Base-by-base conservation (phyloP, 92 coral and sea anemone species). In the Paramuricea clavata region DNA sequence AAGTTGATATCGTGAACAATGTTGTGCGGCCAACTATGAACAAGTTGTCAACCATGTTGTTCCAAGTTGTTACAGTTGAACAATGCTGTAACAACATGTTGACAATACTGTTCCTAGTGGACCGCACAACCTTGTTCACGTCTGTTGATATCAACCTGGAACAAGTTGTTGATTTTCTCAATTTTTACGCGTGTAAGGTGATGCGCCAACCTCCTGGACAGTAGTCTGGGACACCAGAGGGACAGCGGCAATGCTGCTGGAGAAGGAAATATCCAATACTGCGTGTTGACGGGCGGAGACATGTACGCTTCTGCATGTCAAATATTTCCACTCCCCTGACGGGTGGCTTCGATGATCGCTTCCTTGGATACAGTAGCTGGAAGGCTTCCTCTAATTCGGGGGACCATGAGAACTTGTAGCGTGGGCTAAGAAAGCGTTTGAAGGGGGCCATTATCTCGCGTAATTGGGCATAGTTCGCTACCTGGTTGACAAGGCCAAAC, bases 241-340 rank as follows among this genome's bases (percentile, higher is more conserved):
- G 81, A 78, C 95, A 93, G 78, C n/a, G 21, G 85, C 95, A 93
- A 60, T 93, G 93, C 60, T 93, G 86, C 22, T 90, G 94, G 19
- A 89, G 86, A 0, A 89, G 81, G 81, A 92, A 89, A 81, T 92
- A 92, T 0, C 95, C 95, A 11, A 89, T 89, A 39, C 95, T 93
- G 44, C 93, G 91, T 25, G 35, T 61, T 12, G 95, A 92, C 93
- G 95, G 95, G 65, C 65, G 92, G 12, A 92, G 92, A 74, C 94
- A 92, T 71, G 92, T 89, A 79, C 92, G 92, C 35, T 81, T 6
- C 19, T 65, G 78, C 49, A 92, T 78, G 87, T 89, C 92, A 78
- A 89, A 92, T 59, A 92, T 92, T 60, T 92, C 91, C 54, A 92
- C 94, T 2, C 92, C 94, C 43, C 76, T 13, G 59, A 34, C 19